Percentiles rank a stretch among this genome's conserved stretches.
phyloP scores from a whole-genome alignment of 1,140 invertebrate genomes.

The Drosophila gunungcola region DNA sequence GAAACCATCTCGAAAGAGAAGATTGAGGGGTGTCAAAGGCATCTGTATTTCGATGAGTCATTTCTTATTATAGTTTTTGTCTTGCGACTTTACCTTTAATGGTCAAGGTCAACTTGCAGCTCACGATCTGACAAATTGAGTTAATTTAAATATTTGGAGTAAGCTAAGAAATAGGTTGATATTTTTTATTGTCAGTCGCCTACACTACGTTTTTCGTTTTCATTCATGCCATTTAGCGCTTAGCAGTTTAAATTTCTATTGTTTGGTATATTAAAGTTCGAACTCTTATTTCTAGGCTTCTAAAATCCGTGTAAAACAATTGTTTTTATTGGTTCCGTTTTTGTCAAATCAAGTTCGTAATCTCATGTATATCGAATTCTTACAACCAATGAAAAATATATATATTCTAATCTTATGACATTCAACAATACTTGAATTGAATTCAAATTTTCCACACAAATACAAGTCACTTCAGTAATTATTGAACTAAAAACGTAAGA shows the following conservation, averaged over 20 bases:
- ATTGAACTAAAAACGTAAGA: conserved; percentile 7
- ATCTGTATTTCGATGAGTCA: conserved; percentile 50
- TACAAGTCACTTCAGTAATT: conserved; percentile 3
- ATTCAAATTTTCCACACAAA: conserved; percentile 3
- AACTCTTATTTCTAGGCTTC: too few relatives aligned
- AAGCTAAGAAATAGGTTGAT: conserved; percentile 13
- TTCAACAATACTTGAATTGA: too few relatives aligned
- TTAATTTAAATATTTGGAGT: conserved; percentile 71
- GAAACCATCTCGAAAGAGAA: conserved; percentile 13
- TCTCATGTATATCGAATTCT: too few relatives aligned
- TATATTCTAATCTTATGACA: too few relatives aligned
- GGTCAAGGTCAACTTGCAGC: conserved; percentile 59
- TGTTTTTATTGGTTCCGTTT: too few relatives aligned
- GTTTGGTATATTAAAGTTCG: too few relatives aligned
- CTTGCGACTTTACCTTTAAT: conserved; percentile 12
- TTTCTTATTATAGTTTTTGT: conserved; percentile 12
- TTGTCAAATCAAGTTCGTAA: too few relatives aligned
- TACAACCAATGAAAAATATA: too few relatives aligned
- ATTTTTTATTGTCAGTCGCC: conserved; percentile 20
- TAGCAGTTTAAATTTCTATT: too few relatives aligned
- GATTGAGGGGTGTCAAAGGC: conserved; percentile 40
- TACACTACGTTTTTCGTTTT: conserved; percentile 8
- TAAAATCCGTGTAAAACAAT: too few relatives aligned
- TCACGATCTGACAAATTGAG: conserved; percentile 64
- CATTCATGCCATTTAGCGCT: background rate